phyloP scores from a whole-genome alignment of 2,113 vertebrate species.

The Pseudorasbora parva region DNA sequence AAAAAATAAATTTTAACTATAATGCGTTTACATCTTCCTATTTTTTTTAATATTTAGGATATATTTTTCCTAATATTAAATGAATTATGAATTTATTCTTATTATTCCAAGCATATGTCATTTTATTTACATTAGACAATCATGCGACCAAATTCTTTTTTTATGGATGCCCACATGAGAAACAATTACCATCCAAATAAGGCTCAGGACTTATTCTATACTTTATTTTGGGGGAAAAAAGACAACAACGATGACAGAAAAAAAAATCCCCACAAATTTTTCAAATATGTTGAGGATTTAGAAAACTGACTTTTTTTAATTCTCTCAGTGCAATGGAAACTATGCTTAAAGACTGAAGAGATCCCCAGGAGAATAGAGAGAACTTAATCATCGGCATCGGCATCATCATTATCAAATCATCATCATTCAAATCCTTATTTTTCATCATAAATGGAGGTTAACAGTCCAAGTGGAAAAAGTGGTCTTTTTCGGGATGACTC shows the following conservation, averaged over 20 bases:
- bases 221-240: not conserved
- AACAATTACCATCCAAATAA: no score
- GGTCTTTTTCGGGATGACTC: no score
- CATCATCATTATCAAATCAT: conserved; percentile 40
- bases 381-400: conserved; percentile 11
- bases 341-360: not conserved
- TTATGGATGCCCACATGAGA: no score
- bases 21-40: no score
- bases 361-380: conserved; percentile 20
- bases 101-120: no score
- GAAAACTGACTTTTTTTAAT: conserved; percentile 36
- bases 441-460: conserved; percentile 43
- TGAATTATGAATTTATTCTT: no score
- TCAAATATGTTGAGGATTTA: conserved; percentile 26
- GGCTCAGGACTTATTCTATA: not conserved
- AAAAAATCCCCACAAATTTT: not conserved
- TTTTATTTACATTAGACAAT: no score
- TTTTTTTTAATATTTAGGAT: no score
- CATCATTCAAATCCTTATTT: conserved; percentile 43
- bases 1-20: no score
- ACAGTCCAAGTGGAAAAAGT: conserved; percentile 39
- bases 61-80: no score
- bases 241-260: no score
- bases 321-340: conserved; percentile 17
- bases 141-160: no score